Base-by-base conservation (phyloP, 2,797 vertebrate genomes). In the Mus minutoides region DNA sequence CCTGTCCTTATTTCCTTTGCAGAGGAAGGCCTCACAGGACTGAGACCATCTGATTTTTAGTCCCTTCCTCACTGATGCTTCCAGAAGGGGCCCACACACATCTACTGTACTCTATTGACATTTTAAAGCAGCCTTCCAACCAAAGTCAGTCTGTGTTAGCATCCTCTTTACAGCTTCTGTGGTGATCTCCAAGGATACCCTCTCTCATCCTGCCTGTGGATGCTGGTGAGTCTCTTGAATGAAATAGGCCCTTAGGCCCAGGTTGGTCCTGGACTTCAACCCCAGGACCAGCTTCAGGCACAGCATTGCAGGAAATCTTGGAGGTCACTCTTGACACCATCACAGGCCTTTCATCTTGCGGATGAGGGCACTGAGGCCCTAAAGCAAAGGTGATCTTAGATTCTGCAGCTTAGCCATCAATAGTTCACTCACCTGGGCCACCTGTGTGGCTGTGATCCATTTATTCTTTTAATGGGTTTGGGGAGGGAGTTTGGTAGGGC, bases 301-400 rank as follows among this genome's bases (percentile, higher is more conserved):
- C 3, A 16, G 37, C 21, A 6, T 46, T 29, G 31, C 34, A 75
- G 34, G 71, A 49, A 58, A 58, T 75, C n/a, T 54, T 73, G 12
- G 0, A 0, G n/a, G 11, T 11, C 21, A 4, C 6, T 52, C 54
- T 17, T 40, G 64, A 13, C n/a, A 43, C 24, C 26, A 0, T 40
- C 2, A 0, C 24, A 3, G 21, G n/a, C 31, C 19, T n/a, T 75
- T 29, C 13, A 7, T 31, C 85, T 69, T 62, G 12, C 5, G 40
- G 92, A 62, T 3, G n/a, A 75, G n/a, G 58, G 58, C 29, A 14
- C 54, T 0, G 19, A 37, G 52, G 19, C 11, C 71, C 12, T 22
- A 87, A 9, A 82, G 22, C 37, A 19, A 5, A 24, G 71, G 6
- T 10, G 10, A 26, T 60, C 89, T 58, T 11, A 24, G 54, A 31